Percentiles rank a stretch among this genome's conserved stretches.
These are phyloP conservation scores for Malacoctenus gilli DNA, from an alignment of 2,797 vertebrate genomes.

Conservation along the genomic window DNA sequence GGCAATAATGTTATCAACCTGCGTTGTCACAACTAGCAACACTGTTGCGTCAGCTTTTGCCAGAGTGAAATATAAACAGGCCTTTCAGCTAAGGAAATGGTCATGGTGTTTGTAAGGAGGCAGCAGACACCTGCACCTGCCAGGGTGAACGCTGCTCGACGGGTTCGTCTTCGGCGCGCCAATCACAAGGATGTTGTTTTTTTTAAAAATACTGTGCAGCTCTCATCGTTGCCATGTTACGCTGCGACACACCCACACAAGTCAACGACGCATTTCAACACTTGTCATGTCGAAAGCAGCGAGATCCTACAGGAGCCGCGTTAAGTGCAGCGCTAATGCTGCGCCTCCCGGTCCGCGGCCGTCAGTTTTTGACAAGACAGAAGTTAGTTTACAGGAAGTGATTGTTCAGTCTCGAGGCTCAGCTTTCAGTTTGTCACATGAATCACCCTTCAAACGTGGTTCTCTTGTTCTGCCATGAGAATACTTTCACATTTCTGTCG, in stretches of 20 bases:
- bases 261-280: conserved; percentile 8
- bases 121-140: too few species aligned
- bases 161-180: too few species aligned
- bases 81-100: too few species aligned
- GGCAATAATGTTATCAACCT: too few species aligned
- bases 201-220: background rate
- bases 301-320: background rate
- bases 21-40: too few species aligned
- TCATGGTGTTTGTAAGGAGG: too few species aligned
- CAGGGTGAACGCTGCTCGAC: too few species aligned
- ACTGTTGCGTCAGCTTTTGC: too few species aligned
- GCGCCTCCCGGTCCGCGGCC: conserved; percentile 19
- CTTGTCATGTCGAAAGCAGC: background rate
- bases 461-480: background rate
- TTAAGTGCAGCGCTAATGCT: conserved; percentile 7
- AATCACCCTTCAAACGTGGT: background rate
- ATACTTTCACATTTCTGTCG: background rate
- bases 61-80: too few species aligned
- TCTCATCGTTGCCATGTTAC: conserved; percentile 1
- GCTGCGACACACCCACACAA: conserved; percentile 19
- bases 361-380: conserved; percentile 23
- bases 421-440: background rate
- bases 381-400: conserved; percentile 2
- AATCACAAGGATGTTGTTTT: background rate
- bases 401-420: background rate